A percentile compares a stretch with the other conserved stretches of the same genome.
phyloP scores from a whole-genome alignment of 2,888 invertebrate genomes.

The Cheilosia scutellata region DNA sequence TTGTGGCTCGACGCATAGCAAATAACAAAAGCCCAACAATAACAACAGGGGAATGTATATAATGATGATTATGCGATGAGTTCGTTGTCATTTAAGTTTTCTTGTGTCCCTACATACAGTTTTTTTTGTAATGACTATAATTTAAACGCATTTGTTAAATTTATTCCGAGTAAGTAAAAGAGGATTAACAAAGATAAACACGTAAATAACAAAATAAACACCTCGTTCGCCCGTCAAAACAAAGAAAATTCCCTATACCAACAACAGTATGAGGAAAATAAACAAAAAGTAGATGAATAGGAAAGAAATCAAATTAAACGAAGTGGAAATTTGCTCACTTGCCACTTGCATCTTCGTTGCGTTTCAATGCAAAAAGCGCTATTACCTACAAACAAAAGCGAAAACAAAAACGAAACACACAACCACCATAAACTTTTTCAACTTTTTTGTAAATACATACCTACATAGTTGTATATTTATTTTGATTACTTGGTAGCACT shows the following conservation, averaged over 20 bases:
- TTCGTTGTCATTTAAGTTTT: constrained; percentile 73
- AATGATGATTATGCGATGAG: constrained; percentile 70
- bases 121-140: constrained; percentile 21
- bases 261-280: background rate
- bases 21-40: constrained; percentile 68
- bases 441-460: no score
- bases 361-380: constrained; percentile 45
- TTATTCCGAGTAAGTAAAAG: constrained; percentile 30
- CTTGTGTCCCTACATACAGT: constrained; percentile 16
- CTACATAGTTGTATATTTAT: constrained; percentile 6
- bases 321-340: constrained; percentile 53
- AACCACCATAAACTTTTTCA: constrained; percentile 20
- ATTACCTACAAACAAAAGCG: constrained; percentile 39
- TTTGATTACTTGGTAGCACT: constrained; percentile 39
- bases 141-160: constrained; percentile 44
- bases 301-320: constrained; percentile 60
- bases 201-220: constrained; percentile 50
- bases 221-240: constrained; percentile 28
- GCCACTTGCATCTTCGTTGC: constrained; percentile 15
- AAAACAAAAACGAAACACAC: constrained; percentile 23
- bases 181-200: constrained; percentile 32
- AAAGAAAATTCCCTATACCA: constrained; percentile 29
- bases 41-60: constrained; percentile 45
- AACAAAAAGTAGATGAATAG: constrained; percentile 6
- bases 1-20: constrained; percentile 65